phyloP scores from a whole-genome alignment of 2,113 vertebrate species.

The Chrysemys picta region DNA sequence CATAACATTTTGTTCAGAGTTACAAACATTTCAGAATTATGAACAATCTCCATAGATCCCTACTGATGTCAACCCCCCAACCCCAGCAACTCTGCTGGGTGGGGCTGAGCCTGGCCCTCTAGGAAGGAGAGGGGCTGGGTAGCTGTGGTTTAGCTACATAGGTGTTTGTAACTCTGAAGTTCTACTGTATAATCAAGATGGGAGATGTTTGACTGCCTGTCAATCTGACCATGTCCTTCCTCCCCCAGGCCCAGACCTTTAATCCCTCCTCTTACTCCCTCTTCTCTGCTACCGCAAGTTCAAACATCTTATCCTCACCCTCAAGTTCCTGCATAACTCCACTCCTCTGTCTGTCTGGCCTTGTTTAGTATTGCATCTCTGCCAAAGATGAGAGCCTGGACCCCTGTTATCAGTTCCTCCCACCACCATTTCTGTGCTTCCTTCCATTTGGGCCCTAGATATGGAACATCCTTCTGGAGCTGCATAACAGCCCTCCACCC shows the following conservation, averaged over 20 bases:
- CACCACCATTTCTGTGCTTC: background rate
- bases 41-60: background rate
- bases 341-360: background rate
- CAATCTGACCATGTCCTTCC: background rate
- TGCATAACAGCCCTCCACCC: background rate
- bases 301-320: background rate
- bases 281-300: background rate
- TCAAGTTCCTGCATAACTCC: background rate
- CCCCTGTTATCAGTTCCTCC: accelerated
- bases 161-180: too few relatives aligned
- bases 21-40: too few relatives aligned
- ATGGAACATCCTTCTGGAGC: background rate
- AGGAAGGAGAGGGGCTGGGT: background rate
- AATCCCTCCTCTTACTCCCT: background rate
- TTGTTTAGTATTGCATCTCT: background rate
- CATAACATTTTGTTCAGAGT: too few relatives aligned
- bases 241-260: background rate
- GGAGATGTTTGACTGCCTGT: background rate
- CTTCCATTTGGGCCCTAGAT: background rate
- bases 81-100: accelerated
- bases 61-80: background rate
- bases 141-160: background rate
- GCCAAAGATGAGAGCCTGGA: background rate
- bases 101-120: background rate
- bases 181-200: background rate